Base-by-base conservation (phyloP, 2,113 vertebrate genomes). In the Ascaphus truei region DNA sequence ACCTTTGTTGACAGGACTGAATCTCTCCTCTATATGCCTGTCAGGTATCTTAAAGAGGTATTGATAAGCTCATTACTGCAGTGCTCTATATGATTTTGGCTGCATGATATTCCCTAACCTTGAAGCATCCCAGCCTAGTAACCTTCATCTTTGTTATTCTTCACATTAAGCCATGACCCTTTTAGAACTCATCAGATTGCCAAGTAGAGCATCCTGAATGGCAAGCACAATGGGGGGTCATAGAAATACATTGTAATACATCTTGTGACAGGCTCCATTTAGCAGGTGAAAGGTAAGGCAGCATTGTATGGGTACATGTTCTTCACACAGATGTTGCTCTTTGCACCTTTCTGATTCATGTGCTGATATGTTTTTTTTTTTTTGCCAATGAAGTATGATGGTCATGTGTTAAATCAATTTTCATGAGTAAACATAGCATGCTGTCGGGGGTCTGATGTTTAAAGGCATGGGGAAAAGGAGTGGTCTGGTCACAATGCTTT, bases 111-210 rank as follows among this genome's bases (percentile, higher is more conserved):
- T 68, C 61, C 68, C 72, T 85, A 77, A 82, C 64, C 56, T 80
- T 83, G 76, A 76, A 78, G 65, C 48, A 68, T 72, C 63, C 36
- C 62, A 20, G 68, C 55, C 34, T 73, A 65, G 68, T 72, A 83
- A 80, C 66, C 31, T 39, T 76, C 74, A 56, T 48, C 60, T 73
- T 73, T 16, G 29, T 29, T 7, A 63, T 50, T 76, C 37, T 61
- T 52, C 5, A 3, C 67, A 20, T 68, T 34, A 45, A 58, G 53
- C 65, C 33, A 29, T 1, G 20, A 69, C 30, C 77, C 74, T 78
- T 83, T 87, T 77, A 78, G 79, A 83, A 78, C 75, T 82, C 81
- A 89, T 86, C 83, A 85, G 86, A 86, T 85, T 83, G 77, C 80
- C 80, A 87, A 86, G 86, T 84, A 83, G 77, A 81, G 75, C 79